Conservation (phyloP, 2,888 invertebrate species). For the Drosophila silvestris region DNA sequence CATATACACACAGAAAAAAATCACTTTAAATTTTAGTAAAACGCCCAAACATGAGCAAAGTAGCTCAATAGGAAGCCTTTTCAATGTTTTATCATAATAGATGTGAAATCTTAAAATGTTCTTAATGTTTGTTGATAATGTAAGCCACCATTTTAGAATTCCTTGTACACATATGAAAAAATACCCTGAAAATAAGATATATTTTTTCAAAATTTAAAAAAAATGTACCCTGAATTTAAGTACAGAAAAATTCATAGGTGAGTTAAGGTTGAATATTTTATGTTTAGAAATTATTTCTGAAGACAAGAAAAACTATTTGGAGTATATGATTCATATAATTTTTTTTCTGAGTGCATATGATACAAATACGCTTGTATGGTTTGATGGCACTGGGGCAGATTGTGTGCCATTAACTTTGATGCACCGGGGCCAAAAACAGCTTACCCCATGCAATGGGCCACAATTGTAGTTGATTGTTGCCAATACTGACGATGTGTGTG, state of each 20-base stretch:
- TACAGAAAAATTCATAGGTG: too few relatives aligned
- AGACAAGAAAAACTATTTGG: background rate
- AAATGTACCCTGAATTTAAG: background rate
- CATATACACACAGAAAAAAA: background rate
- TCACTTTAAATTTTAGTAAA: too few relatives aligned
- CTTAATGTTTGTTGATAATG: background rate
- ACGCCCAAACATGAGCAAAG: background rate
- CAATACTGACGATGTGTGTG: constrained; percentile 41
- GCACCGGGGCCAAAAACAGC: constrained; percentile 46
- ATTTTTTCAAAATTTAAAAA: background rate
- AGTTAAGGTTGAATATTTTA: background rate
- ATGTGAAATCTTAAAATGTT: background rate
- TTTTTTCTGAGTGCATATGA: constrained; percentile 2
- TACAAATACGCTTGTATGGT: constrained; percentile 28
- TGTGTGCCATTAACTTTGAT: constrained; percentile 73
- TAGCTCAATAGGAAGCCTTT: background rate
- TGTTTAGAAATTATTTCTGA: background rate
- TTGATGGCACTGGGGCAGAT: constrained; percentile 56
- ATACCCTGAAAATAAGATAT: background rate
- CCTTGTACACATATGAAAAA: background rate
- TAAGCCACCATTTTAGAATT: background rate
- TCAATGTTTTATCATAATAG: background rate
- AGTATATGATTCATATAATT: background rate
- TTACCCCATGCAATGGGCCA: constrained; percentile 40
- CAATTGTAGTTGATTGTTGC: constrained; percentile 44